These are phyloP conservation scores for Drosophila nr. fundita DNA, from an alignment of 2,888 invertebrate species.

Conservation along the genomic window DNA sequence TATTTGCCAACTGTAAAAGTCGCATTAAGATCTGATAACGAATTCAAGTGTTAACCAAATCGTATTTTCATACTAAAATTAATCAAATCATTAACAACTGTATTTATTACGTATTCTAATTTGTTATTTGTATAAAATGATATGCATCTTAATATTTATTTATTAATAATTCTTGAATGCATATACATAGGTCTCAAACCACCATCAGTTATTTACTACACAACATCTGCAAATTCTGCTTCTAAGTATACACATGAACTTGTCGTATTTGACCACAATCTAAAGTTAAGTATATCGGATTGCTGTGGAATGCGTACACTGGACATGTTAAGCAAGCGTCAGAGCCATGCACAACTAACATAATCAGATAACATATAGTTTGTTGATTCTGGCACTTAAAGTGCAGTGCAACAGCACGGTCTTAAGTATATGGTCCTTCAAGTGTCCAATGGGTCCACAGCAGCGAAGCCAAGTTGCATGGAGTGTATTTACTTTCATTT, in stretches of 20 bases:
- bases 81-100: neutral
- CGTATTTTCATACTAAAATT: neutral
- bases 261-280: slow-evolving; percentile 1
- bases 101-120: neutral
- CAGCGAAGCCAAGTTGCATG: neutral
- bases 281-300: slow-evolving; percentile 1
- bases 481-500: slow-evolving; percentile 53
- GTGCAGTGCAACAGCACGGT: slow-evolving; percentile 22
- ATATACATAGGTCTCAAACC: neutral
- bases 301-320: neutral
- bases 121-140: neutral
- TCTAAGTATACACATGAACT: neutral
- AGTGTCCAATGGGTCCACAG: slow-evolving; percentile 7
- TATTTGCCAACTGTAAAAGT: neutral
- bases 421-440: slow-evolving; percentile 24
- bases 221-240: neutral
- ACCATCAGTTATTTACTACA: slow-evolving; percentile 1
- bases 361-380: slow-evolving; percentile 73
- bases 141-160: neutral
- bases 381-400: slow-evolving; percentile 82
- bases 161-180: neutral
- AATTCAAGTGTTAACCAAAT: neutral
- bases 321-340: slow-evolving; percentile 41
- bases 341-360: slow-evolving; percentile 11
- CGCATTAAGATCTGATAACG: neutral